A percentile compares a stretch with the other conserved stretches of the same genome.
These are phyloP conservation scores for Ornithorhynchus anatinus DNA, from an alignment of 2,113 vertebrate species.

Conservation along the genomic window DNA sequence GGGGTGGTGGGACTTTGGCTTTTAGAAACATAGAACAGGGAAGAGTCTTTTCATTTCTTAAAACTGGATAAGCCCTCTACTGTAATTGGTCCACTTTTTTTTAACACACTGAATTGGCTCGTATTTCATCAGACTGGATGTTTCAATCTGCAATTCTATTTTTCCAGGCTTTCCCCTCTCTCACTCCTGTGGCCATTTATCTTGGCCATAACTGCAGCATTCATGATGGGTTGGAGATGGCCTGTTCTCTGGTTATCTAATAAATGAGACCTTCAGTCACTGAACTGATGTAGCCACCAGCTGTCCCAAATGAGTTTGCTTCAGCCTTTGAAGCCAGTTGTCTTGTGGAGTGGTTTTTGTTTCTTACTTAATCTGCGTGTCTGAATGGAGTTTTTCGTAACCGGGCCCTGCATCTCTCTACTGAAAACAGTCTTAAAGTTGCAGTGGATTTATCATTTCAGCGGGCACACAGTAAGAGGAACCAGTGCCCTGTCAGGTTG, in stretches of 20 bases:
- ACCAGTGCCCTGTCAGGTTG: too few relatives aligned
- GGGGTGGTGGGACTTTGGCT: too few relatives aligned
- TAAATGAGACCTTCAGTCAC: constrained; percentile 59
- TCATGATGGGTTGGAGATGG: constrained; percentile 25
- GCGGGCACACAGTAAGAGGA: too few relatives aligned
- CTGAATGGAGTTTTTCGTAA: constrained; percentile 5
- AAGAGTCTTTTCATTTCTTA: too few relatives aligned
- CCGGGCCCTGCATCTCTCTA: too few relatives aligned
- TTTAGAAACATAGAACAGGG: too few relatives aligned
- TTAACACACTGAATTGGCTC: constrained; percentile 5
- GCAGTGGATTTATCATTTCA: background rate
- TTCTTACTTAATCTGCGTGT: background rate
- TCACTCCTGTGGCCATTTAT: background rate
- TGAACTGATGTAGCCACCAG: constrained; percentile 63
- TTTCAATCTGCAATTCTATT: constrained; percentile 19
- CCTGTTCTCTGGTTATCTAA: constrained; percentile 18
- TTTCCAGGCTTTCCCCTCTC: too few relatives aligned
- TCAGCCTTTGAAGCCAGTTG: background rate
- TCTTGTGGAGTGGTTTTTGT: background rate
- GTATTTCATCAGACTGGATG: constrained; percentile 2
- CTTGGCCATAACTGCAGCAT: background rate
- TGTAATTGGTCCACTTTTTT: too few relatives aligned
- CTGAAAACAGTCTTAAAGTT: too few relatives aligned
- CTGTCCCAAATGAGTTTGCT: background rate
- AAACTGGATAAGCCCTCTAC: too few relatives aligned